Conservation (phyloP, 2,888 invertebrate species). For the Odontocolon sp. region DNA sequence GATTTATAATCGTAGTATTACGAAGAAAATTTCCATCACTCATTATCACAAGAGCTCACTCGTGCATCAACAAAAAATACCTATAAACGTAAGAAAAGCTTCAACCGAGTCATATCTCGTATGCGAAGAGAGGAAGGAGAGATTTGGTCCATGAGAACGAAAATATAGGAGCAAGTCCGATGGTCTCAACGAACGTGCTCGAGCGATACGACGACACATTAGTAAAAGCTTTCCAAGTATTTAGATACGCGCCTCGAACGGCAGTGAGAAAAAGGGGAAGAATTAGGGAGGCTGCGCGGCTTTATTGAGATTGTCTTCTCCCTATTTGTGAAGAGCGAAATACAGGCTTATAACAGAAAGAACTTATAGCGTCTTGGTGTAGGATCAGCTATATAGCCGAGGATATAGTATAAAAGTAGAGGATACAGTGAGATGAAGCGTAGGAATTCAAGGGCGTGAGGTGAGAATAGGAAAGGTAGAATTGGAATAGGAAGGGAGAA, state of each 20-base stretch:
- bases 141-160: constrained; percentile 21
- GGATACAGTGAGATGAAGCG: neutral
- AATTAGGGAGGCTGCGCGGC: constrained; percentile 27
- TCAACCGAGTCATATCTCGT: constrained; percentile 2
- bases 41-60: no score
- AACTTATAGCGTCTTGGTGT: no score
- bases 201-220: constrained; percentile 68
- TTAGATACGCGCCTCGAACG: constrained; percentile 60
- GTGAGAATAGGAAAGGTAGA: constrained; percentile 44
- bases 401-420: neutral
- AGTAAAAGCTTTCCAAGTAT: constrained; percentile 54
- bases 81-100: neutral
- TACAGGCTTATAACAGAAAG: neutral
- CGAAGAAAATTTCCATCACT: constrained; percentile 39
- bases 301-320: constrained; percentile 55
- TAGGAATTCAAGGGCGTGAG: constrained; percentile 46
- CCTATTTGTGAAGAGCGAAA: constrained; percentile 44
- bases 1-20: neutral
- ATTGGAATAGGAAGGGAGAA: neutral
- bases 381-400: no score
- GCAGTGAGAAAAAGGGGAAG: constrained; percentile 10
- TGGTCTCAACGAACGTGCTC: constrained; percentile 66
- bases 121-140: constrained; percentile 27
- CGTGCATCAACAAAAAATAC: neutral
- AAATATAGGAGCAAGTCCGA: constrained; percentile 29